Conservation (phyloP, 2,888 invertebrate species). For the Drosophila meridiana region DNA sequence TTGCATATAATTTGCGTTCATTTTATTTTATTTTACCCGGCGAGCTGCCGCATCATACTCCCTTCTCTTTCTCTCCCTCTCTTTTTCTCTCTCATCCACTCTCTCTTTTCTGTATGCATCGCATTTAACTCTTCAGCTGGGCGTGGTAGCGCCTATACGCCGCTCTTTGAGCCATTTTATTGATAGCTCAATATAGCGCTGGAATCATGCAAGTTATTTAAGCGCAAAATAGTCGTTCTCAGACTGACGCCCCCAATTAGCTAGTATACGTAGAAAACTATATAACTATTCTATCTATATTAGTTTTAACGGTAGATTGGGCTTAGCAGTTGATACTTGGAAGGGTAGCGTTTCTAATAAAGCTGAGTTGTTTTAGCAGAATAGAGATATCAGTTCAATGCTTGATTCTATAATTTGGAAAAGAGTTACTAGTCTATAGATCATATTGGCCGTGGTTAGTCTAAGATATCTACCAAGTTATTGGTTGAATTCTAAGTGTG, state of each 20-base stretch:
- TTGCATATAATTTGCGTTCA: constrained; percentile 84
- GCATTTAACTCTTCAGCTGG: constrained; percentile 31
- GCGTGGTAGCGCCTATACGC: constrained; percentile 49
- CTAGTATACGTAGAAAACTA: not conserved
- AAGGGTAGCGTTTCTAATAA: not conserved
- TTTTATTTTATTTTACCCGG: constrained; percentile 71
- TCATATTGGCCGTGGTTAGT: no score
- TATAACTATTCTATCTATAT: not conserved
- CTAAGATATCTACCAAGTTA: no score
- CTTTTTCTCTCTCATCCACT: not conserved
- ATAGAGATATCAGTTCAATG: not conserved
- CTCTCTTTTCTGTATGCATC: constrained; percentile 33
- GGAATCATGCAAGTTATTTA: constrained; percentile 26
- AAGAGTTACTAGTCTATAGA: not conserved
- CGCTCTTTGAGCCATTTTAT: constrained; percentile 16
- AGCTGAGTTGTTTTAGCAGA: not conserved
- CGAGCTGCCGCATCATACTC: constrained; percentile 20
- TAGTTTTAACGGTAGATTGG: not conserved
- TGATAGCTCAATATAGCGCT: constrained; percentile 48
- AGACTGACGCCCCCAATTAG: constrained; percentile 40
- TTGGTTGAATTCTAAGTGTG: no score
- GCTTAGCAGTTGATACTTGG: not conserved
- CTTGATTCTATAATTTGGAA: not conserved
- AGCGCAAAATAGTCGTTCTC: constrained; percentile 29
- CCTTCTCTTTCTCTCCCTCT: not conserved